Percentiles rank a stretch among this genome's conserved stretches.
Evolutionary conservation across 2,888 invertebrate genomes (phyloP).

Genomic region (Noctua comes): DNA sequence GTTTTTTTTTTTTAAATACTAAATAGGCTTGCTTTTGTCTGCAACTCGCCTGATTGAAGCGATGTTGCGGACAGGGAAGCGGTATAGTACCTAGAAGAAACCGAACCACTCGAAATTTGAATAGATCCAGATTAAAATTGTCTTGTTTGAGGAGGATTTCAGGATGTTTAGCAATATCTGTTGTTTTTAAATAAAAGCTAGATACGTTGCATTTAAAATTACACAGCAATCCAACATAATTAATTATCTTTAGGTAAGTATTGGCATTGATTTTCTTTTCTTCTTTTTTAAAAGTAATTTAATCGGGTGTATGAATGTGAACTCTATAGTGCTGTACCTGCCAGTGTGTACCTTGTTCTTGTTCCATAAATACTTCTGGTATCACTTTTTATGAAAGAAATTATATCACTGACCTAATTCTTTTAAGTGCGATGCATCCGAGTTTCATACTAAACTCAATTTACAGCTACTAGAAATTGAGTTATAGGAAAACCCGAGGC

Average conservation of each 20-base stretch:
- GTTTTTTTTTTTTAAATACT: no score
- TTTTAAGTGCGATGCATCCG: slow-evolving; percentile 20
- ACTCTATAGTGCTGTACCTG: background rate
- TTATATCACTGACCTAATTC: background rate
- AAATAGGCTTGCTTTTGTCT: no score
- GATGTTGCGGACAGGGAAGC: no score
- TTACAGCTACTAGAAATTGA: slow-evolving; percentile 28
- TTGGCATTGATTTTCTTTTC: background rate
- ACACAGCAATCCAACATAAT: background rate
- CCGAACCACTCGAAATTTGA: no score
- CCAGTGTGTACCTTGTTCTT: background rate
- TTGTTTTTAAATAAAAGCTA: no score
- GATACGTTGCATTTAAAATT: no score
- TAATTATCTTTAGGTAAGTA: background rate
- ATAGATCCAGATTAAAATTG: no score
- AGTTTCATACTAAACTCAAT: slow-evolving; percentile 35
- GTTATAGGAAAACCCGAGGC: slow-evolving; percentile 35
- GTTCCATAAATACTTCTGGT: background rate
- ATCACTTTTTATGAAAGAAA: background rate
- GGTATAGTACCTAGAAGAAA: no score
- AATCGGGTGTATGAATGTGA: background rate
- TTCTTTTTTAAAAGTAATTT: background rate
- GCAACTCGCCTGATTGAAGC: no score
- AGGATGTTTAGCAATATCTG: no score
- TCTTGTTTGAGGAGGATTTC: no score